phyloP scores from a whole-genome alignment of 2,113 vertebrate species.

The Callospermophilus lateralis region DNA sequence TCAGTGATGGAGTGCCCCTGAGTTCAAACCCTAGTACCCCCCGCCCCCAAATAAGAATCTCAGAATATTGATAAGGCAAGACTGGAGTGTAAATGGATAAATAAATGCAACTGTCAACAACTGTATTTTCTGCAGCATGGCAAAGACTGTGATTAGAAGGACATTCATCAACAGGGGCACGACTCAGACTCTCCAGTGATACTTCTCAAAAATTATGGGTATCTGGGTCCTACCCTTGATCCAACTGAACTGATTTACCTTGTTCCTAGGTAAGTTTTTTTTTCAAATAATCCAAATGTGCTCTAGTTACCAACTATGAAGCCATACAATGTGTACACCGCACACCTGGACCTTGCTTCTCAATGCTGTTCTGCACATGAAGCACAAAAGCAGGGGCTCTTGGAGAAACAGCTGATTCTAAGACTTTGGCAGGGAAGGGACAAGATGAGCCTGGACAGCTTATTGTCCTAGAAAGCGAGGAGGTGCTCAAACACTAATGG shows the following conservation, averaged over 20 bases:
- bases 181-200: slow-evolving; percentile 18
- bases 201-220: slow-evolving; percentile 41
- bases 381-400: background rate
- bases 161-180: background rate
- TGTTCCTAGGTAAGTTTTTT: background rate
- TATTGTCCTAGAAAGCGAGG: background rate
- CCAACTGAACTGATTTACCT: background rate
- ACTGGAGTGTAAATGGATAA: slow-evolving; percentile 14
- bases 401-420: background rate
- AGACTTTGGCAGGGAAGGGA: background rate
- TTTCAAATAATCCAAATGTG: slow-evolving; percentile 9
- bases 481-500: background rate
- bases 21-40: too few relatives aligned
- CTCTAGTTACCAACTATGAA: background rate
- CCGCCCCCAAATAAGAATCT: background rate
- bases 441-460: background rate
- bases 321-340: background rate
- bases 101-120: background rate
- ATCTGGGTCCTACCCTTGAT: background rate
- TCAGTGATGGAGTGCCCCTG: too few relatives aligned
- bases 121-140: background rate
- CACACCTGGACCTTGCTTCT: background rate
- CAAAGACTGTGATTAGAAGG: background rate
- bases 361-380: background rate
- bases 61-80: background rate